Percentiles rank a stretch among this genome's conserved stretches.
These are phyloP conservation scores for Proisotoma minuta DNA, from an alignment of 2,888 invertebrate genomes.

Conservation along the genomic window DNA sequence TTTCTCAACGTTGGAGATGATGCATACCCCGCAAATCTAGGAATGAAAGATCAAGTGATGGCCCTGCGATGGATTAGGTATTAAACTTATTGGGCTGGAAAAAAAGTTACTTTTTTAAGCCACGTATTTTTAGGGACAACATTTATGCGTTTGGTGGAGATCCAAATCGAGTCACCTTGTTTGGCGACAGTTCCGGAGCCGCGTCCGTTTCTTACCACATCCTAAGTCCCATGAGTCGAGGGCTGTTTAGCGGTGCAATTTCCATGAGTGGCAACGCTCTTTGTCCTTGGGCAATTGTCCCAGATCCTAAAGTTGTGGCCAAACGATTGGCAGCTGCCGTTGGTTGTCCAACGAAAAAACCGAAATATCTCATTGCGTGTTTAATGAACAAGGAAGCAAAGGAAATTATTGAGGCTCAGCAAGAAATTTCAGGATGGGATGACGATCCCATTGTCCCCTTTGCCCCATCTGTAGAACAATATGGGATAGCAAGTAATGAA, in stretches of 20 bases:
- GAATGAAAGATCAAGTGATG: conserved; percentile 38
- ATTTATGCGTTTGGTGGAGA: conserved; percentile 36
- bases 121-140: background rate
- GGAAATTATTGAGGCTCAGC: conserved; percentile 39
- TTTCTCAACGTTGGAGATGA: conserved; percentile 33
- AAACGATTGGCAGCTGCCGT: conserved; percentile 28
- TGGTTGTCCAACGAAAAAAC: conserved; percentile 35
- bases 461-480: conserved; percentile 38
- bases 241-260: conserved; percentile 34
- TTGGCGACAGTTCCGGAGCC: conserved; percentile 31
- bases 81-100: conserved; percentile 5
- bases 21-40: conserved; percentile 31
- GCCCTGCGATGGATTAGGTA: conserved; percentile 35
- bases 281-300: conserved; percentile 39
- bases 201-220: conserved; percentile 39
- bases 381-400: conserved; percentile 36
- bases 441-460: conserved; percentile 40
- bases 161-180: conserved; percentile 25
- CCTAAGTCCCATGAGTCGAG: conserved; percentile 34
- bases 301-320: conserved; percentile 35
- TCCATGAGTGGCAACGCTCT: conserved; percentile 37
- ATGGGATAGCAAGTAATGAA: conserved; percentile 13
- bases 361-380: conserved; percentile 35
- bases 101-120: background rate
- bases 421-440: conserved; percentile 36